Base-by-base conservation (phyloP, 2,888 invertebrate genomes). In the Drosophila tripunctata region DNA sequence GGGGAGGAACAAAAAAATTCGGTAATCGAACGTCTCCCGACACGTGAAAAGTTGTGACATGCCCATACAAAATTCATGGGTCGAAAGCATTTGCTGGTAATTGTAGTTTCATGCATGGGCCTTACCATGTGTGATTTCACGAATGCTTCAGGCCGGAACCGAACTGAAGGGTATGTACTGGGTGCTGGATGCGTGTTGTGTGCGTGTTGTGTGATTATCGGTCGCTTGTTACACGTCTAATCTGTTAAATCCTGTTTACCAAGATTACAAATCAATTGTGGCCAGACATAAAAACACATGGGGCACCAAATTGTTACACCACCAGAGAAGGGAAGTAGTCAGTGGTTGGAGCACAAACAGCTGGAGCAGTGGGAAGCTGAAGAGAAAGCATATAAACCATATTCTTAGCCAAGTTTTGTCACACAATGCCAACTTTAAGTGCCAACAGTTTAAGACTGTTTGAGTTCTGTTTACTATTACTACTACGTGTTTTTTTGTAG, bases 181-280 rank as follows among this genome's bases (percentile, higher is more conserved):
- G 27, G 27, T 31, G 55, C 57, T 43, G 76, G 55, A 51, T 61
- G 76, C 58, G 66, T 70, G 62, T 61, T 65, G 65, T 64, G 55
- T 60, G 75, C 71, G 76, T 76, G 67, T 72, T 72, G 76, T 76
- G 79, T 74, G 86, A 78, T 76, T 85, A 87, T 82, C 73, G 83
- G 68, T 61, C 66, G 75, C 82, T 78, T 87, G 87, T 84, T 85
- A 81, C 81, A 82, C 77, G 86, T 82, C 78, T 87, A 83, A 83
- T 87, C 83, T 85, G 83, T 79, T 87, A 85, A 87, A 85, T 83
- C 88, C 88, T 83, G 87, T 83, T 82, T 82, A 79, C 86, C 70
- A 67, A 85, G 83, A 83, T 87, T 83, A 87, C 83, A 85, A 83
- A 83, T 83, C 83, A 83, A 83, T 83, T 87, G 83, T 78, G 84